Evolutionary conservation across 2,113 vertebrate species (phyloP), one percentile per base, ranked within the genome.

Genomic region (Seriola aureovittata): DNA sequence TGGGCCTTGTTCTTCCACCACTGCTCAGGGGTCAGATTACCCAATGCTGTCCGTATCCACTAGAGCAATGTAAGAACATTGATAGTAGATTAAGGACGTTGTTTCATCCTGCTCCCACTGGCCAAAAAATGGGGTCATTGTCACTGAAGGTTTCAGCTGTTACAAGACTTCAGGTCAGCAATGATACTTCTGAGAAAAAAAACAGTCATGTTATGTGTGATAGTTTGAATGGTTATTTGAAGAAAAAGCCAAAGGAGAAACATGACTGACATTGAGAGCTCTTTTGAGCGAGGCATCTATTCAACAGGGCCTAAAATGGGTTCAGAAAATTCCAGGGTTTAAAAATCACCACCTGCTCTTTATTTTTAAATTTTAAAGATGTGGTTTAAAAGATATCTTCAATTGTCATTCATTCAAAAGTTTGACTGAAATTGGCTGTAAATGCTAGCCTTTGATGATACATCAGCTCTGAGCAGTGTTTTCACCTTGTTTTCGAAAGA

Each of bases 21-120:
- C 54, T 52, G 64, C 78, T 70, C 71, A n/a, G 14, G 68, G 87
- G 80, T 89, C 78, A 75, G 52, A 89, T 91, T 89, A 81, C 72
- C 8, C 57, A 70, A 29, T 21, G 32, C 14, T 34, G 40, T 73
- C 36, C 64, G 65, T 8, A 16, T 71, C 62, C 71, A 79, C 78
- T 73, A 78, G 38, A 75, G 75, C 69, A 46, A 12, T 36, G 36
- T n/a, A 68, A 68, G 57, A 77, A 75, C 42, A 48, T 0, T 70
- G 73, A 79, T 2, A 69, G 13, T 42, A 68, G 34, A 77, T 76
- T 42, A 65, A 73, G 57, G 42, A 44, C 6, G 48, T 68, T 42
- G 38, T 78, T 79, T 60, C 7, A 63, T 82, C 29, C 46, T 40
- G 25, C n/a, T 75, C 38, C 36, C 34, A 46, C 36, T 11, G 25